Evolutionary conservation across 2,888 invertebrate species (phyloP).

Genomic region (Drosophila vallismaia): DNA sequence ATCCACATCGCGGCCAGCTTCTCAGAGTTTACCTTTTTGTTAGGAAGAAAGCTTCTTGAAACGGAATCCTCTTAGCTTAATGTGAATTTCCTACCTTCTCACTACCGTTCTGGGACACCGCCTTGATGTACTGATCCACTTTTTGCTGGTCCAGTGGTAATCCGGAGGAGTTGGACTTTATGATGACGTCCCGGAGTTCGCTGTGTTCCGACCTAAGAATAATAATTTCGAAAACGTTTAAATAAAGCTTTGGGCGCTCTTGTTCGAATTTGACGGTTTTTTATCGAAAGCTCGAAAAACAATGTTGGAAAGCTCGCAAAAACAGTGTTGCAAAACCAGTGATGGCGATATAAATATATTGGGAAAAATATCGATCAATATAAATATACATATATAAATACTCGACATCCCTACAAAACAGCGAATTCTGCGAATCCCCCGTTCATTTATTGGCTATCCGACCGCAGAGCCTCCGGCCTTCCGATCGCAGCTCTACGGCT

Average conservation of each 20-base stretch:
- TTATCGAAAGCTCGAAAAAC: too few relatives aligned
- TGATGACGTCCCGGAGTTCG: constrained; percentile 74
- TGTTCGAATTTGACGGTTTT: not conserved
- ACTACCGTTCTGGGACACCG: constrained; percentile 76
- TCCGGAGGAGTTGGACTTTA: constrained; percentile 68
- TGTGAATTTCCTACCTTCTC: constrained; percentile 70
- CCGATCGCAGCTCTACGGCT: not conserved
- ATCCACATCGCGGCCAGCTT: constrained; percentile 82
- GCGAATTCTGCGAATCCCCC: constrained; percentile 16
- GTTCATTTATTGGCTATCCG: constrained; percentile 7
- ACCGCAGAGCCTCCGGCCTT: not conserved
- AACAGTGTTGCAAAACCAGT: too few relatives aligned
- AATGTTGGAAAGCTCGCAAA: too few relatives aligned
- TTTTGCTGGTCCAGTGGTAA: constrained; percentile 79
- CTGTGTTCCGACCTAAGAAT: constrained; percentile 58
- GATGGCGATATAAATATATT: not conserved
- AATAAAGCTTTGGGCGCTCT: not conserved
- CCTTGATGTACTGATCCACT: constrained; percentile 82
- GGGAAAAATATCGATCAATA: not conserved
- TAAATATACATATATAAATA: constrained; percentile 5
- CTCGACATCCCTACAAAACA: constrained; percentile 15
- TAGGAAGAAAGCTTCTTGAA: rapidly evolving
- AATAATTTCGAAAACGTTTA: not conserved
- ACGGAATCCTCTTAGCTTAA: not conserved
- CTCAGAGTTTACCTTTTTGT: constrained; percentile 68